Evolutionary conservation across 2,113 vertebrate genomes (phyloP).

Genomic region (Acanthisitta chloris): DNA sequence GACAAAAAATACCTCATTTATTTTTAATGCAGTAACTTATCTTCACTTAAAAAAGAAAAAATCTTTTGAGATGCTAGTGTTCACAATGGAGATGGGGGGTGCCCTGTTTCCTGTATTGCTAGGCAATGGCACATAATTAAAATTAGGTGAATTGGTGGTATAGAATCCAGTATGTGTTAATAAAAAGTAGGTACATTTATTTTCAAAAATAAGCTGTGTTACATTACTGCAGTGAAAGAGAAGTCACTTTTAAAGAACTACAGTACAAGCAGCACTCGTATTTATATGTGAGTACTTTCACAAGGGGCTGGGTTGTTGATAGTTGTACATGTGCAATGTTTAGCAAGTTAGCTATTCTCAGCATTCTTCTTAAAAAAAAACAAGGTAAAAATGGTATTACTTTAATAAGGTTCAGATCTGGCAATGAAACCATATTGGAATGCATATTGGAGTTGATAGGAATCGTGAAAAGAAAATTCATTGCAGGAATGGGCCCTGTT

Average conservation of each 20-base stretch:
- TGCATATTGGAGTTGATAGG: slow-evolving; percentile 1
- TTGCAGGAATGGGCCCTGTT: neutral
- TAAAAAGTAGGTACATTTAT: neutral
- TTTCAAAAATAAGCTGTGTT: neutral
- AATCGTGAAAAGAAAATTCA: slow-evolving; percentile 31
- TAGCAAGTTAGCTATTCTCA: slow-evolving; percentile 42
- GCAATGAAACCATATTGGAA: slow-evolving; percentile 1
- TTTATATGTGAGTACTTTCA: slow-evolving; percentile 11
- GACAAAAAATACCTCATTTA: slow-evolving; percentile 67
- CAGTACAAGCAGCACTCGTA: neutral
- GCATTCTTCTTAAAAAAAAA: slow-evolving; percentile 25
- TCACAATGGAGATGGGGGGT: neutral
- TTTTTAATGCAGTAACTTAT: slow-evolving; percentile 57
- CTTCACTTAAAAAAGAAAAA: slow-evolving; percentile 58
- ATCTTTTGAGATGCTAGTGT: neutral
- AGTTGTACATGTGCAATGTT: neutral
- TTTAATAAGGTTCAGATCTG: slow-evolving; percentile 21
- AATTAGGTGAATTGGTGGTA: neutral
- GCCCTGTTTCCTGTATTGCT: neutral
- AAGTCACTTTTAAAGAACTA: neutral
- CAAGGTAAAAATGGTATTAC: slow-evolving; percentile 15
- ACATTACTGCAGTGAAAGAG: neutral
- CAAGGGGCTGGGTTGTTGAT: neutral
- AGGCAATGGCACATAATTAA: neutral
- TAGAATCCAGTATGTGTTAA: neutral